These are phyloP conservation scores for Penaeus chinensis DNA, from an alignment of 1,140 invertebrate species.

Conservation along the genomic window DNA sequence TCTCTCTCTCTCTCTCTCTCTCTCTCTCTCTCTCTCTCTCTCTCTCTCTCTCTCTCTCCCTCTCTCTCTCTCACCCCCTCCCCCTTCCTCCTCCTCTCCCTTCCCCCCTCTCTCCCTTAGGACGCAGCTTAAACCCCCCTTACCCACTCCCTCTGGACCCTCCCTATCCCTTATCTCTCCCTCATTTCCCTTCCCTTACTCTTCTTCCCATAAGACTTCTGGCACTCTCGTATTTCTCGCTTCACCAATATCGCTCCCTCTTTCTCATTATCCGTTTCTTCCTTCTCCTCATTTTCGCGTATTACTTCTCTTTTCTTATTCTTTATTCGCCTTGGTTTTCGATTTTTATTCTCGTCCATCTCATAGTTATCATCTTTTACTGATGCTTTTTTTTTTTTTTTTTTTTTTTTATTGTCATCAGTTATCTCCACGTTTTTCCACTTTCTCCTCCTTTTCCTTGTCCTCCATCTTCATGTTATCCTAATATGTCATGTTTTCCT, in stretches of 20 bases:
- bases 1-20: neutral
- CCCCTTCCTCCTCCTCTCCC: neutral
- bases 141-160: neutral
- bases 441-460: too few relatives aligned
- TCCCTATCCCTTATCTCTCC: constrained; percentile 8
- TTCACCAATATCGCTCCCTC: neutral
- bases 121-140: constrained; percentile 5
- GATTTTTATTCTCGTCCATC: too few relatives aligned
- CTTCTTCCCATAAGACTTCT: neutral
- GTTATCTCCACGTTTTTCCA: too few relatives aligned
- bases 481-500: too few relatives aligned
- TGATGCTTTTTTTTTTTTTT: too few relatives aligned
- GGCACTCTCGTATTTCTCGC: neutral
- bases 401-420: too few relatives aligned
- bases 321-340: too few relatives aligned
- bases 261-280: neutral
- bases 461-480: too few relatives aligned
- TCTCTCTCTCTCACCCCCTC: neutral
- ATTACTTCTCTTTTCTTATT: too few relatives aligned
- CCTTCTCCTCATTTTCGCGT: neutral
- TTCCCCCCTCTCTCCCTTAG: neutral
- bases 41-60: constrained; percentile 9
- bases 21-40: constrained; percentile 29
- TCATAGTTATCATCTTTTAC: too few relatives aligned
- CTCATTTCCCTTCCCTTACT: constrained; percentile 2